These are phyloP conservation scores for Cyclura pinguis DNA, from an alignment of 2,797 vertebrate genomes.

Conservation along the genomic window DNA sequence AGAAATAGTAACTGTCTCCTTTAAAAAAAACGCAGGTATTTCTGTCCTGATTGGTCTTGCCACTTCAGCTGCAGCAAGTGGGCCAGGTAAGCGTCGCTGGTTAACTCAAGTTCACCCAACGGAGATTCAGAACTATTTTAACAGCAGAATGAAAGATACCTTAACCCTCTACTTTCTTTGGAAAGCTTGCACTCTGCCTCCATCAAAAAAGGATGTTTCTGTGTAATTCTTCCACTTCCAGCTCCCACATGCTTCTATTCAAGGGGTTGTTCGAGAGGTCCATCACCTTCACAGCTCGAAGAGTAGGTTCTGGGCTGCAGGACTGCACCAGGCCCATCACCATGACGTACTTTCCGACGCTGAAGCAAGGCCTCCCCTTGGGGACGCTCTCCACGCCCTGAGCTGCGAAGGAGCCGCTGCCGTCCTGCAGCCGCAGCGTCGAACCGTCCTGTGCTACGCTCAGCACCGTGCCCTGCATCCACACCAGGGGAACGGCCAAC, in stretches of 20 bases:
- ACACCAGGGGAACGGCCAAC: constrained; percentile 85
- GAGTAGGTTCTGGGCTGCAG: constrained; percentile 84
- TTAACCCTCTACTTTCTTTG: neutral
- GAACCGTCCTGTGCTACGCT: constrained; percentile 74
- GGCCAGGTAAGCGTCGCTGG: neutral
- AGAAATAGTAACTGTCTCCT: neutral
- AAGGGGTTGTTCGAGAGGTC: constrained; percentile 85
- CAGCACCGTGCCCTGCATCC: constrained; percentile 93
- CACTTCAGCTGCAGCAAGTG: neutral
- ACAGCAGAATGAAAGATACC: neutral
- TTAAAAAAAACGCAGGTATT: neutral
- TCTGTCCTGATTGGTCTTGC: neutral
- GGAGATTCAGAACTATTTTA: neutral
- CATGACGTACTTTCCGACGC: constrained; percentile 90
- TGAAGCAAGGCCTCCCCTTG: constrained; percentile 86
- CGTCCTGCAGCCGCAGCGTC: constrained; percentile 82
- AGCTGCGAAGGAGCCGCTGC: constrained; percentile 86
- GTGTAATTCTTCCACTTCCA: constrained; percentile 91
- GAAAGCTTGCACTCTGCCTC: too few relatives aligned
- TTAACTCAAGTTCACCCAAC: neutral
- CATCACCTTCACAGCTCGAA: constrained; percentile 91
- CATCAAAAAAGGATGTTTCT: constrained; percentile 38
- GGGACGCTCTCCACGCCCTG: constrained; percentile 85
- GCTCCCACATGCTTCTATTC: constrained; percentile 86
- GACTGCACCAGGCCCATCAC: constrained; percentile 88